Evolutionary conservation across 2,797 vertebrate species (phyloP), one percentile per base, ranked within the genome.

Genomic region (Sebastes variabilis): DNA sequence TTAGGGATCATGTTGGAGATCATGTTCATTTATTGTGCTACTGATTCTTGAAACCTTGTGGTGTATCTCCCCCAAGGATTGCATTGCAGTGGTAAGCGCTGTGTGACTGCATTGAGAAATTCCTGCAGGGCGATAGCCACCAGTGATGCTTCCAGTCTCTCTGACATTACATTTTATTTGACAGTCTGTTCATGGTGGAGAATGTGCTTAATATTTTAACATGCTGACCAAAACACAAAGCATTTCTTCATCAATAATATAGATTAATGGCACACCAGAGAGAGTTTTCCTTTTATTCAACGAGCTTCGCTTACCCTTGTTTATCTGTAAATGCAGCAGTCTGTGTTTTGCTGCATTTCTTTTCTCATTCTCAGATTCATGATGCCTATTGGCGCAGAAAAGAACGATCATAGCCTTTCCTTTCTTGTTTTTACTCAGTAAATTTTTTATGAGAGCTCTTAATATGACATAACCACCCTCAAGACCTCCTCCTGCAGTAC

Each of bases 371-470:
- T 75, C 73, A 82, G 66, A 83, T 78, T 83, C 72, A 75, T 22
- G 30, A 72, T 75, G 77, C 66, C 81, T 68, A 4, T 69, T 88
- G 83, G 42, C 75, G 61, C 30, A 60, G 56, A 72, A 27, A 56
- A 30, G 42, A 83, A 72, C 12, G 16, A 73, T 84, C 58, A 36
- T 64, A 70, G 76, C 66, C 79, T 86, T 70, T 67, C 61, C 83
- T 75, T 82, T 85, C 69, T 79, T 83, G 60, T 87, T 88, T 94
- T 92, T 87, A 85, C 29, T 42, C 85, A 79, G 68, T 88, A 67
- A 65, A 89, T 90, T 77, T 90, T 93, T 92, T 79, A 94, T 87
- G 82, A 90, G 80, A 32, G 70, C 83, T 84, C 87, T 85, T 89
- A 89, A 88, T 89, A 87, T 75, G 86, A 91, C 82, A 92, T 75